Evolutionary conservation across 2,113 vertebrate species (phyloP).

Genomic region (Mus spicilegus): DNA sequence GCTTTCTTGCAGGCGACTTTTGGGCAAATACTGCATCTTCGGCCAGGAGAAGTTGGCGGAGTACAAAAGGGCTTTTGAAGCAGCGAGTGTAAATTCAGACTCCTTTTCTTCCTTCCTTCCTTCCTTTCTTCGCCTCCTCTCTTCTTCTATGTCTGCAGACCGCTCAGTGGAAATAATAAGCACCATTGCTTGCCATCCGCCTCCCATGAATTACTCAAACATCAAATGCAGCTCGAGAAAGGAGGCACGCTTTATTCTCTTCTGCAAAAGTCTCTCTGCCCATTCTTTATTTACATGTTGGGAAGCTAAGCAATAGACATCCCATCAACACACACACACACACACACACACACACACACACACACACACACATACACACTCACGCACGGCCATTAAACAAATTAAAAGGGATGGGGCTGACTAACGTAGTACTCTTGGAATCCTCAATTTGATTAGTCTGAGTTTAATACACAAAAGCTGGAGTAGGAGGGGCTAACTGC

Average conservation of each 20-base stretch:
- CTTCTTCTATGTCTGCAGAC: constrained; percentile 88
- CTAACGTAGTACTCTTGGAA: constrained; percentile 90
- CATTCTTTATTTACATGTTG: constrained; percentile 89
- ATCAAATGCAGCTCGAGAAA: constrained; percentile 90
- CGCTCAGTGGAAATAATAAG: constrained; percentile 88
- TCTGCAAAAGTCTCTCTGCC: constrained; percentile 85
- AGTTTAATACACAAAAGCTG: constrained; percentile 90
- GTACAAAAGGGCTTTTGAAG: constrained; percentile 97
- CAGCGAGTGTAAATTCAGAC: constrained; percentile 92
- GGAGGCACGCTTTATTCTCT: constrained; percentile 89
- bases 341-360: constrained; percentile 72
- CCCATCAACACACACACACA: constrained; percentile 66
- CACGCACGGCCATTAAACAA: constrained; percentile 89
- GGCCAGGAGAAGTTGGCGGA: constrained; percentile 93
- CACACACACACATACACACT: constrained; percentile 79
- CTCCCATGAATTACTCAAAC: constrained; percentile 88
- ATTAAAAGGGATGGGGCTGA: constrained; percentile 91
- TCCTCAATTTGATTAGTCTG: constrained; percentile 92
- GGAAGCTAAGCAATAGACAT: constrained; percentile 85
- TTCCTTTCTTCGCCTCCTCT: constrained; percentile 83
- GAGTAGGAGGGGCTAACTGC: constrained; percentile 87
- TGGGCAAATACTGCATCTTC: constrained; percentile 95
- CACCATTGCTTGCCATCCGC: constrained; percentile 85
- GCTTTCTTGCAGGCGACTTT: constrained; percentile 92
- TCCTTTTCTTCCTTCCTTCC: constrained; percentile 87